Base-by-base conservation (phyloP, 2,113 vertebrate genomes). In the Ornithorhynchus anatinus region DNA sequence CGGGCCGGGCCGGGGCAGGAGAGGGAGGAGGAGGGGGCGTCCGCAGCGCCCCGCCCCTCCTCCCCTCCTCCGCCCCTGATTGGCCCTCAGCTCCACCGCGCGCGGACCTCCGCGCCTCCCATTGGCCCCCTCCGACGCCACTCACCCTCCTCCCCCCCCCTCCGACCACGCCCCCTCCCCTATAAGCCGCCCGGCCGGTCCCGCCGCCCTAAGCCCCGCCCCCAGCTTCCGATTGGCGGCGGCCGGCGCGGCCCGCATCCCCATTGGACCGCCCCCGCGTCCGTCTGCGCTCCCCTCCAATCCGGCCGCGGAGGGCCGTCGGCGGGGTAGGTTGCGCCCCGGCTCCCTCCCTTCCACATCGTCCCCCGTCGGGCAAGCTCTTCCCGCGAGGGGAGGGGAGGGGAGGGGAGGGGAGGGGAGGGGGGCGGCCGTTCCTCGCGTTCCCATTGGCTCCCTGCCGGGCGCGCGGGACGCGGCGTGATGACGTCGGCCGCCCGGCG, bases 311-410 rank as follows among this genome's bases (percentile, higher is more conserved):
- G 47, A 79, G 69, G 85, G 83, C 85, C 77, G 82, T 81, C 83
- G 85, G 81, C 80, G 83, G 0, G 82, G 81, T 87, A 72, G 82
- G 82, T 85, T 85, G 85, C 35, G 77, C 37, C 19, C 16, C 15
- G 20, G 47, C 62, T 15, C 80, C 69, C 37, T 77, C 77, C 25
- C 32, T 38, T n/a, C 8, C 27, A 20, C 42, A 20, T 47, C 9
- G 35, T 36, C 3, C 36, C 31, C 10, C 0, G n/a, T n/a, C n/a
- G n/a, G n/a, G n/a, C n/a, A n/a, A n/a, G n/a, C n/a, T n/a, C n/a
- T 52, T 10, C n/a, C 27, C 27, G 31, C 7, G 10, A 10, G 3
- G 20, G 62, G 31, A 2, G 35, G 58, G 20, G 20, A 5, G 20
- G 15, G 20, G 33, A 39, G 42, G 44, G 51, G 23, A 38, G n/a